These are phyloP conservation scores for Gouania willdenowi DNA, from an alignment of 2,797 vertebrate genomes.

Conservation along the genomic window DNA sequence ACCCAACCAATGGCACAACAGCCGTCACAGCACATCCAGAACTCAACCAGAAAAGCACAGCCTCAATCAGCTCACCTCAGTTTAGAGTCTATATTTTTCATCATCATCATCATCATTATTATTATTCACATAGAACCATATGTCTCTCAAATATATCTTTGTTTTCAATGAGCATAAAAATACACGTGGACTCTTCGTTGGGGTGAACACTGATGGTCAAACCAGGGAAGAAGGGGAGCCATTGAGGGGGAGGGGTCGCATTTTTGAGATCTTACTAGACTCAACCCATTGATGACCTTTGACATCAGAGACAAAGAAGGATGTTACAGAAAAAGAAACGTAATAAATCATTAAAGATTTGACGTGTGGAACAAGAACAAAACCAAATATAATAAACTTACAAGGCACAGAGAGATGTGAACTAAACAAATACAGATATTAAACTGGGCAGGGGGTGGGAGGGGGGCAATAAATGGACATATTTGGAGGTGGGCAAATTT, in stretches of 20 bases:
- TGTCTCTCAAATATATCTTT: conserved; percentile 69
- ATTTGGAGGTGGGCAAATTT: conserved; percentile 28
- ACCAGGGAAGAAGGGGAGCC: conserved; percentile 21
- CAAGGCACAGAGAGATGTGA: conserved; percentile 73
- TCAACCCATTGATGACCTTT: conserved; percentile 42
- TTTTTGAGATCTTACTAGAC: conserved; percentile 35
- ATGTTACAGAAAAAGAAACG: conserved; percentile 2
- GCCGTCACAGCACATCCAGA: conserved; percentile 68
- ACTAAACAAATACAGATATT: conserved; percentile 32
- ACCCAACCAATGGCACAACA: conserved; percentile 69
- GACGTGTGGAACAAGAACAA: conserved; percentile 13
- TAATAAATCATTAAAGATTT: conserved; percentile 7
- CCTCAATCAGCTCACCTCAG: conserved; percentile 50
- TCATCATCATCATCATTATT: conserved; percentile 20
- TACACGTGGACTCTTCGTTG: conserved; percentile 65
- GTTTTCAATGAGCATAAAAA: conserved; percentile 74
- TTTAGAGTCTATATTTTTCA: conserved; percentile 37
- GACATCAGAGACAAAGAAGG: conserved; percentile 35
- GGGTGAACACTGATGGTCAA: conserved; percentile 53
- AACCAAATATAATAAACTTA: conserved; percentile 40
- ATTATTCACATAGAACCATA: conserved; percentile 63
- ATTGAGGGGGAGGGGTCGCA: conserved; percentile 38
- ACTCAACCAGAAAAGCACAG: conserved; percentile 66
- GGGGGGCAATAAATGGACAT: conserved; percentile 6
- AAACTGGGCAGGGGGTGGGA: background rate